Base-by-base conservation (phyloP, 2,797 vertebrate species). In the Eulemur coronatus region DNA sequence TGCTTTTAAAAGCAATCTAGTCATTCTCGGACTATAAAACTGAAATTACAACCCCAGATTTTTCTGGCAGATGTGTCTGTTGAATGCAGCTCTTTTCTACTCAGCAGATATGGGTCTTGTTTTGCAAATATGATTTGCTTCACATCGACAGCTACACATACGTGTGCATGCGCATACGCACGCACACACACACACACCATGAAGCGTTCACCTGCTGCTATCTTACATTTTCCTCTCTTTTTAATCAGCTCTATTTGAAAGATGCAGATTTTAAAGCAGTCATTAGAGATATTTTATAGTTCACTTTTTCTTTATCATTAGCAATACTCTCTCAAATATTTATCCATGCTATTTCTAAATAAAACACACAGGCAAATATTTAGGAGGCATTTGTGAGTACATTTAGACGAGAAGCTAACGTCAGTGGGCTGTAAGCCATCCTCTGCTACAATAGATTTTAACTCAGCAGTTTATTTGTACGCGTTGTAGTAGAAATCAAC, bases 281-380 rank as follows among this genome's bases (percentile, higher is more conserved):
- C 92, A 92, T 88, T 93, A 38, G 24, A 96, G 86, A 92, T 95
- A 72, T 94, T 98, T 98, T 95, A 95, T 84, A 82, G 81, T 81
- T 97, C 70, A 91, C 20, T 63, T 97, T 97, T 63, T 90, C 63
- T 95, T 78, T 97, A 92, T 89, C 50, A 75, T 97, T 97, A 97
- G 91, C 94, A 95, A 98, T 96, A 96, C 80, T 90, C 97, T 95
- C 50, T 96, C 93, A 96, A 97, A 85, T 98, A 97, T 98, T 98
- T 97, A 96, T 97, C 93, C 89, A 52, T 79, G 63, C 79, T 97
- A 65, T 96, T 98, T 81, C 91, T 97, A 98, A 98, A 98, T 97
- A 98, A 98, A 98, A 98, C 48, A 98, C 63, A 89, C 92, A 96
- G 96, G 80, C 79, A 98, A 98, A 86, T 91, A 79, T 98, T 97